These are phyloP conservation scores for Heteronetta atricapilla DNA, from an alignment of 2,113 vertebrate species.

Conservation along the genomic window DNA sequence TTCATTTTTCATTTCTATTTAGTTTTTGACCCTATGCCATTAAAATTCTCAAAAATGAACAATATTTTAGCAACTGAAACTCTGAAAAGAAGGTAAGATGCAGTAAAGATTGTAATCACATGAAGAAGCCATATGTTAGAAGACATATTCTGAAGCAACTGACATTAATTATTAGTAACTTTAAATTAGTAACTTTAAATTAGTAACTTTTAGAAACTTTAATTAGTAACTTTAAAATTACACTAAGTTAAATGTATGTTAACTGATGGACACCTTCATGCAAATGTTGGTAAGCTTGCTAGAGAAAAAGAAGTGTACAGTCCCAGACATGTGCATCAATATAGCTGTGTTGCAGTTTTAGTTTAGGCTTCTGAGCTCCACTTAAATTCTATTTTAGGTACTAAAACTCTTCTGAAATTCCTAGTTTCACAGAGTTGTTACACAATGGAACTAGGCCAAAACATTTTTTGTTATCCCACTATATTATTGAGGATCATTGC, in stretches of 20 bases:
- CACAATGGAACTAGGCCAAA: not conserved
- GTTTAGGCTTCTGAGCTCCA: not conserved
- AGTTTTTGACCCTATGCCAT: not conserved
- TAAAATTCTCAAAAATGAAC: not conserved
- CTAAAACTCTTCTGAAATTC: not conserved
- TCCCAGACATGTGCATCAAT: rapidly evolving
- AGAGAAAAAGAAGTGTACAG: not conserved
- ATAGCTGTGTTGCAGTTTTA: not conserved
- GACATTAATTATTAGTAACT: not conserved
- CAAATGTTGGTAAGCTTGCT: not conserved
- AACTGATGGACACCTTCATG: not conserved
- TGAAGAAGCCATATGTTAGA: not conserved
- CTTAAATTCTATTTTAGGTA: not conserved
- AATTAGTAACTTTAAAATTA: not conserved
- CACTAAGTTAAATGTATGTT: not conserved
- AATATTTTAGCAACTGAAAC: not conserved
- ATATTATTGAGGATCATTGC: not conserved
- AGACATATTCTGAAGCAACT: not conserved
- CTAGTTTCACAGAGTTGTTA: not conserved
- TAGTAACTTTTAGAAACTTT: too few species aligned
- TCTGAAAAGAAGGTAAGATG: not conserved
- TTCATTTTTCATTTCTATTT: not conserved
- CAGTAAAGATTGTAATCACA: not conserved
- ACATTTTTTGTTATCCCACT: not conserved
- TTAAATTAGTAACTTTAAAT: too few species aligned